Base-by-base conservation (phyloP, 2,113 vertebrate genomes). In the Spea multiplicata region DNA sequence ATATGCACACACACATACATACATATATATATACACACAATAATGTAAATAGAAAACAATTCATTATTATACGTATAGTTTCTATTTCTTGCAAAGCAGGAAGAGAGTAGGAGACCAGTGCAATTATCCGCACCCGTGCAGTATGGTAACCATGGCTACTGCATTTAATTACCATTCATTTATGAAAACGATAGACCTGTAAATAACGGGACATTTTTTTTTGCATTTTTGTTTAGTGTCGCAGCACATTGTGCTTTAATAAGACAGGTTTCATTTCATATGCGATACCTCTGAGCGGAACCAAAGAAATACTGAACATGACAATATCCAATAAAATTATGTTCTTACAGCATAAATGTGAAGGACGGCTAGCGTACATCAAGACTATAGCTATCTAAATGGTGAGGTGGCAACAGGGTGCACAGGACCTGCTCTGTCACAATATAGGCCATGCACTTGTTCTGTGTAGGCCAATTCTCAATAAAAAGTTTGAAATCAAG, bases 271-370 rank as follows among this genome's bases (percentile, higher is more conserved):
- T 71, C n/a, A 53, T 71, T 71, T 70, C 48, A 70, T 50, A 70
- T 70, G 12, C 47, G 8, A 48, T 49, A 52, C 44, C 30, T 53
- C 13, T 53, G 8, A 44, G 17, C 4, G 17, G 69, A 16, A 52
- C 17, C 49, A 71, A 30, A 55, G 9, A 71, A 17, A 30, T 10
- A 70, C 9, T 52, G 5, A 13, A 59, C 12, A 59, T 59, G 55
- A 13, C 5, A 16, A 6, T 4, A 53, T 71, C 50, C 50, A 53
- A 53, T 16, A 71, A 53, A 44, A 71, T 52, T 13, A 17, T 49
- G 6, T 12, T 53, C 49, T 71, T 71, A 71, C 49, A 17, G 69
- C 69, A 71, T 16, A 53, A 71, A 68, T 44, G 49, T 71, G 49
- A 44, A 55, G n/a, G 47, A 53, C 44, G 69, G 48, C 8, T 70